Evolutionary conservation across 2,888 invertebrate species (phyloP), one percentile per base, ranked within the genome.

Genomic region (Lasioglossum villosulum): DNA sequence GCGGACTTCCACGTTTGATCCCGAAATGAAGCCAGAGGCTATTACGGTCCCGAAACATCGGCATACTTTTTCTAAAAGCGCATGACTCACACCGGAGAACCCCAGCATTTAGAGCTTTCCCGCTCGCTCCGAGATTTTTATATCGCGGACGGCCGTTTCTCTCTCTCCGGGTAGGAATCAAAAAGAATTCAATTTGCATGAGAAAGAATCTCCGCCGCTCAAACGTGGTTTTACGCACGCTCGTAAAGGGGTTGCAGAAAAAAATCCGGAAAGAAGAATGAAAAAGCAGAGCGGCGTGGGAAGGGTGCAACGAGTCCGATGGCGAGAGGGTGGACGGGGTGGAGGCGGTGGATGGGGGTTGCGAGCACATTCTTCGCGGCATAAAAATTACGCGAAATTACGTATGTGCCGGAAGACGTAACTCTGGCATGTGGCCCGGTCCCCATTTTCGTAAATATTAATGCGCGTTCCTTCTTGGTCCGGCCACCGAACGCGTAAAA

Each of bases 111-210:
- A 66, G 16, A 19, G 1, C 34, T 30, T 27, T 66, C 30, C 37
- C 34, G 68, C 23, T 34, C 23, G 37, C 30, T 10, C 30, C 71
- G 75, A 45, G 63, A n/a, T 78, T 78, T 75, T 78, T 42, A 70
- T 48, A 74, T 68, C 79, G 42, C 77, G 16, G 23, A 19, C 19
- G 39, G 23, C 19, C 63, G 39, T 45, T 39, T 37, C 66, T 66
- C 66, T 66, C 34, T 68, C 68, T 37, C 56, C 48, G 63, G 56
- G 59, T 66, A 82, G 71, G 77, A 82, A 85, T 86, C 85, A 85
- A 85, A 86, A 85, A 68, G 85, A 77, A 85, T 86, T 86, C 86
- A 85, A 87, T 87, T 87, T 87, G 81, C 87, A 87, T 87, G 78
- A 81, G 80, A 86, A 87, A 86, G 87, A 87, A 86, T 78, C 87